These are phyloP conservation scores for Drosophila lacteicornis DNA, from an alignment of 1,140 invertebrate species.

Conservation along the genomic window DNA sequence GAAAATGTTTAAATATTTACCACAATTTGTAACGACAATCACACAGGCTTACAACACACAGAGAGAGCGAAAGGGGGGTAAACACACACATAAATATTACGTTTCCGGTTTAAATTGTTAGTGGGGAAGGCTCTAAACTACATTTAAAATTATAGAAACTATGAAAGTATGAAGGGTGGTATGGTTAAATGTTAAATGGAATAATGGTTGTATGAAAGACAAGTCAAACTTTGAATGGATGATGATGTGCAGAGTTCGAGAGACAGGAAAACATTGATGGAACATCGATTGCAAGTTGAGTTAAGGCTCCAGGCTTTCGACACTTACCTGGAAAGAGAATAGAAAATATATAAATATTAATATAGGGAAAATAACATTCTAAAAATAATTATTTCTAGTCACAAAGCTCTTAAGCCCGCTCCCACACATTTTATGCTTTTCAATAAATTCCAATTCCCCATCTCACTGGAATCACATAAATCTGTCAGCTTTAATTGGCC, in stretches of 20 bases:
- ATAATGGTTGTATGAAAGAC: slow-evolving; percentile 8
- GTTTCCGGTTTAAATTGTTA: slow-evolving; percentile 34
- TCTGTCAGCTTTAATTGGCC: slow-evolving; percentile 42
- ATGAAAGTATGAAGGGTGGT: slow-evolving; percentile 22
- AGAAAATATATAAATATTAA: background rate
- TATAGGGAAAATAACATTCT: background rate
- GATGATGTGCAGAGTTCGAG: slow-evolving; percentile 47
- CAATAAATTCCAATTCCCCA: slow-evolving; percentile 31
- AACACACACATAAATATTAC: slow-evolving; percentile 24
- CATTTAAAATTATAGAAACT: slow-evolving; percentile 45
- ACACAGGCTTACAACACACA: slow-evolving; percentile 34
- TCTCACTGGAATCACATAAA: slow-evolving; percentile 15
- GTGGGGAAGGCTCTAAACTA: slow-evolving; percentile 54
- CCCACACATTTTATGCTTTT: background rate
- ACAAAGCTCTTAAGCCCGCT: background rate
- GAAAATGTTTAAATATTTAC: slow-evolving; percentile 82
- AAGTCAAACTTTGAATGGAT: slow-evolving; percentile 8
- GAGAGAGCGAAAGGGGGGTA: background rate
- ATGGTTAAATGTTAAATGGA: slow-evolving; percentile 30
- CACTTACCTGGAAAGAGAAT: slow-evolving; percentile 71
- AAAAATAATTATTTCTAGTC: background rate
- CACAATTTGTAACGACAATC: slow-evolving; percentile 71
- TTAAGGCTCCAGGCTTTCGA: background rate
- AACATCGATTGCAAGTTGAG: slow-evolving; percentile 45
- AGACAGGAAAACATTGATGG: slow-evolving; percentile 63